Evolutionary conservation across 1,140 invertebrate species (phyloP), one percentile per base, ranked within the genome.

Genomic region (Pectinophora gossypiella): DNA sequence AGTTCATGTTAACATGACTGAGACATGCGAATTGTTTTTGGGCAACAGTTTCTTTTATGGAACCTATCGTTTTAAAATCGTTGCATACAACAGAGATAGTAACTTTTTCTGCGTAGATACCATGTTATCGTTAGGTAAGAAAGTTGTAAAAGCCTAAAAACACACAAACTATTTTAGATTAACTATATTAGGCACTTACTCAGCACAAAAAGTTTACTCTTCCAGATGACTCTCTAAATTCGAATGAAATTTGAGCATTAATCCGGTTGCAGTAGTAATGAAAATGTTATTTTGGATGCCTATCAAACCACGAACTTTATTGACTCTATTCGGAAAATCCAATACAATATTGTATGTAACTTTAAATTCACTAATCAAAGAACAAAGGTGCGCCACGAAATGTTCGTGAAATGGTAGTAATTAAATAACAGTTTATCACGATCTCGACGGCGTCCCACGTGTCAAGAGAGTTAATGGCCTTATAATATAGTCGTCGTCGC

Each of bases 1-100:
- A 45, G 49, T 80, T 51, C 64, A 71, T 19, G 48, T 82, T 27
- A 76, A 79, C 60, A 72, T 81, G 56, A 27, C 56, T 47, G 72
- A 73, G 40, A 66, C 68, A 59, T 27, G 59, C n/a, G 64, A 13
- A 38, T 72, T 56, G 13, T 85, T 80, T 51, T 59, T 85, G 27
- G 78, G 80, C 0, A 49, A 60, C 2, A 78, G 42, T 16, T 82
- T 84, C 49, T 84, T 82, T 54, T 82, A 84, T 54, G 75, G 72
- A 15, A 66, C 53, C 2, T 84, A 76, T 51, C 47, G 44, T 12
- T 82, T 78, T 48, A 82, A 75, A 64, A 52, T 61, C 1, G 62
- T 70, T 16, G 55, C 66, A 0, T 71, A 64, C 19, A 84, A 82
- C 32, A 68, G 73, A 35, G 35, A 50, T 4, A 68, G 67, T 45